Conservation (phyloP, 2,797 vertebrate genomes). For the Spea hammondii region DNA sequence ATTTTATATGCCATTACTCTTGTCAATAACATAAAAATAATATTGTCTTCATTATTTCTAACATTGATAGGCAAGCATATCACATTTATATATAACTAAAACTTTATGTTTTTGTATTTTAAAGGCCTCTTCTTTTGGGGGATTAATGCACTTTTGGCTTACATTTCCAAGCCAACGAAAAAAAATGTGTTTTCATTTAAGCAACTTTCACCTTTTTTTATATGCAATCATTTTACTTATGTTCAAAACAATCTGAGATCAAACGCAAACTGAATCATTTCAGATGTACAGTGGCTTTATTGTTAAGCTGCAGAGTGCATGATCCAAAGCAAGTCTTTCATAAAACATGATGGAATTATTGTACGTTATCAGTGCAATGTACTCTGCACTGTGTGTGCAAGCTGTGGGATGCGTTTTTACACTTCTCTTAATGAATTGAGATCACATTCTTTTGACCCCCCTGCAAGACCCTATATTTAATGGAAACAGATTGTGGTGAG, state of each 20-base stretch:
- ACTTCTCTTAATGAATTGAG: conserved; percentile 52
- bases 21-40: neutral
- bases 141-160: neutral
- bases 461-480: conserved; percentile 33
- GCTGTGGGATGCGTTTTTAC: conserved; percentile 49
- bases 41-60: no score
- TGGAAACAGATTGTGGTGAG: conserved; percentile 36
- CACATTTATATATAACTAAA: no score
- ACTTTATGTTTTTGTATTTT: no score
- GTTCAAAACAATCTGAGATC: conserved; percentile 54
- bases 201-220: conserved; percentile 31
- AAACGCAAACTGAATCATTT: conserved; percentile 51
- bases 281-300: conserved; percentile 57
- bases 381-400: conserved; percentile 40
- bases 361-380: conserved; percentile 57
- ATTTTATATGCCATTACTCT: no score
- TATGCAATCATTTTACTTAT: conserved; percentile 35
- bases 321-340: conserved; percentile 54
- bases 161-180: neutral
- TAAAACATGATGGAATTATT: conserved; percentile 54
- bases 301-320: conserved; percentile 52
- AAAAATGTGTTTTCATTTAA: conserved; percentile 28
- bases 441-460: conserved; percentile 50
- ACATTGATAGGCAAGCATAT: no score
- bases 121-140: no score